Conservation (phyloP, 2,888 invertebrate species). For the Drosophila lutescens region DNA sequence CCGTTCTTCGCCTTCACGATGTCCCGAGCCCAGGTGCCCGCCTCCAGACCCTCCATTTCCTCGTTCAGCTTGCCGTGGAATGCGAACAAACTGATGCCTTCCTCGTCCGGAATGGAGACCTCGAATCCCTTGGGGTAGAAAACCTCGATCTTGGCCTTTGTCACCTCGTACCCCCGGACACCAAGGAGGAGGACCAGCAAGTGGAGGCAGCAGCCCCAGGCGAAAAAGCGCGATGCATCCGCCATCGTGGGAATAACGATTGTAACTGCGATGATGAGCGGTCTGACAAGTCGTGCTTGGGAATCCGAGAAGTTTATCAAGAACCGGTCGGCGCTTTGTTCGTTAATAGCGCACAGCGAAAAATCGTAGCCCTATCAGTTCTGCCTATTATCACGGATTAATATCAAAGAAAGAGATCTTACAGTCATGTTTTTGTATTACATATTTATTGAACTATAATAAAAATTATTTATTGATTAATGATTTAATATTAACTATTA, state of each 20-base stretch:
- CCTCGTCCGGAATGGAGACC: slow-evolving; percentile 86
- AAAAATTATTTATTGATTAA: background rate
- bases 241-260: slow-evolving; percentile 35
- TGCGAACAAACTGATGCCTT: slow-evolving; percentile 89
- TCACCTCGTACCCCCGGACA: slow-evolving; percentile 82
- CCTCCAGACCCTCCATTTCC: slow-evolving; percentile 89
- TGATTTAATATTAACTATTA: background rate
- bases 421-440: no score
- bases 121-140: slow-evolving; percentile 85
- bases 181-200: background rate
- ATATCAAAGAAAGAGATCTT: background rate
- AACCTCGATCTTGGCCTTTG: slow-evolving; percentile 85
- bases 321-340: slow-evolving; percentile 41
- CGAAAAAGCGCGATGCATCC: slow-evolving; percentile 15
- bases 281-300: slow-evolving; percentile 19
- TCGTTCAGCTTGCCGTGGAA: slow-evolving; percentile 91
- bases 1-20: slow-evolving; percentile 87
- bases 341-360: slow-evolving; percentile 8
- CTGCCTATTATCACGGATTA: background rate
- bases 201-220: slow-evolving; percentile 28
- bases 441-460: background rate
- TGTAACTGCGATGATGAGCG: slow-evolving; percentile 48
- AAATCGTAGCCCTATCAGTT: background rate
- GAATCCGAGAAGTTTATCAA: slow-evolving; percentile 40
- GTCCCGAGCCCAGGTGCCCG: slow-evolving; percentile 88